Percentiles rank a stretch among this genome's conserved stretches.
These are phyloP conservation scores for Chironomus striatipennis DNA, from an alignment of 1,140 invertebrate genomes.

Conservation along the genomic window DNA sequence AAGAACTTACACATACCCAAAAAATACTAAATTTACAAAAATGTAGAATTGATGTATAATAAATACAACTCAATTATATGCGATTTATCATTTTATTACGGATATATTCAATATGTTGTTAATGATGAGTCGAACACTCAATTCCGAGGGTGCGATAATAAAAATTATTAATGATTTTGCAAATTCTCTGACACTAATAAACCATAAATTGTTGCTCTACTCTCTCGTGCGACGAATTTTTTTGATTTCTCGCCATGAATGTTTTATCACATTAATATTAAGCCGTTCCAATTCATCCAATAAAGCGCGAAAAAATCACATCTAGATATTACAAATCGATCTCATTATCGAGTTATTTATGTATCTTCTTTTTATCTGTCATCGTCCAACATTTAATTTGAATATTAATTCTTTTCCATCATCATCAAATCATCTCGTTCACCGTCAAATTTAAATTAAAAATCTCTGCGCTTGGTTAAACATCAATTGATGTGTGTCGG, in stretches of 20 bases:
- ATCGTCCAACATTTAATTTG: background rate
- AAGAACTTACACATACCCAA: too few species aligned
- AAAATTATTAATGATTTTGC: conserved; percentile 17
- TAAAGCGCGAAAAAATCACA: background rate
- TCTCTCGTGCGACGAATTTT: background rate
- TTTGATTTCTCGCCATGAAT: background rate
- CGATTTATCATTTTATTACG: conserved; percentile 11
- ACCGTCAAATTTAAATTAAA: too few species aligned
- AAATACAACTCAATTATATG: background rate
- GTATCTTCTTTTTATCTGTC: conserved; percentile 11
- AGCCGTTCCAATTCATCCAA: background rate
- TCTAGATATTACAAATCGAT: background rate
- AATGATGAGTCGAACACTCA: background rate
- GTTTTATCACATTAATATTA: too few species aligned
- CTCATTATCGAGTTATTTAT: conserved; percentile 6
- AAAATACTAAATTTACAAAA: too few species aligned
- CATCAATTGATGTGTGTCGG: background rate
- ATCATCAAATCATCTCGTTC: too few species aligned
- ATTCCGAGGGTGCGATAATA: background rate
- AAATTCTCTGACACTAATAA: conserved; percentile 8
- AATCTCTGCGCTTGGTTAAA: background rate
- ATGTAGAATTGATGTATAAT: background rate
- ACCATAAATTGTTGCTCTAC: background rate
- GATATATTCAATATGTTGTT: background rate
- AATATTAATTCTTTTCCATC: background rate